Evolutionary conservation across 2,797 vertebrate genomes (phyloP).

Genomic region (Tadarida brasiliensis): DNA sequence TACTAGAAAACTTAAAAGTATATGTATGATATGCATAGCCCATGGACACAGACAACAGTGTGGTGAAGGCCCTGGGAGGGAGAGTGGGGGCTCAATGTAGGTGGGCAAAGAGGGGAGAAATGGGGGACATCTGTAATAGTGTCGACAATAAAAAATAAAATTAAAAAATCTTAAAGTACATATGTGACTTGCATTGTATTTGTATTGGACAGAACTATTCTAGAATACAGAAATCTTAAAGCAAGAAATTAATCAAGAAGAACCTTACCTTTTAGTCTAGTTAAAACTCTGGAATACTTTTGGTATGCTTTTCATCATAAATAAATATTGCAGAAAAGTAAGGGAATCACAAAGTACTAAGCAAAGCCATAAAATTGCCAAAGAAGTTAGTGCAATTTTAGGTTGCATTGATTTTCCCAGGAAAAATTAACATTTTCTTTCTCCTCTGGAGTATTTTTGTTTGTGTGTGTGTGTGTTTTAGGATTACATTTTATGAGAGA

Average conservation of each 20-base stretch:
- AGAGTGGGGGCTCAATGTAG: not conserved
- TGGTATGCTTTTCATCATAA: constrained; percentile 25
- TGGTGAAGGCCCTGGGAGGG: not conserved
- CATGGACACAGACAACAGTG: not conserved
- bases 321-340: not conserved
- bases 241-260: constrained; percentile 32
- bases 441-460: not conserved
- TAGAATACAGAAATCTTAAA: constrained; percentile 45
- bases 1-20: constrained; percentile 35
- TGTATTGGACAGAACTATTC: not conserved
- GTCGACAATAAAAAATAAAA: not conserved
- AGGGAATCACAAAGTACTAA: constrained; percentile 48
- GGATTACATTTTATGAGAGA: not conserved
- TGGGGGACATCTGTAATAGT: not conserved
- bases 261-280: constrained; percentile 19
- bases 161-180: not conserved
- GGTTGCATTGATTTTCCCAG: constrained; percentile 3
- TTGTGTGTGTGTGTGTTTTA: not conserved
- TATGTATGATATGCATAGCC: not conserved
- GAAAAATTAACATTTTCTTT: not conserved
- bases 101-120: not conserved
- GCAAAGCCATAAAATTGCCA: not conserved
- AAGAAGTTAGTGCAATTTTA: not conserved
- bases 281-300: constrained; percentile 33
- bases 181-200: not conserved